Percentiles rank a stretch among this genome's conserved stretches.
Conservation (phyloP, 2,113 vertebrate species). For the Eubucco bourcierii region DNA sequence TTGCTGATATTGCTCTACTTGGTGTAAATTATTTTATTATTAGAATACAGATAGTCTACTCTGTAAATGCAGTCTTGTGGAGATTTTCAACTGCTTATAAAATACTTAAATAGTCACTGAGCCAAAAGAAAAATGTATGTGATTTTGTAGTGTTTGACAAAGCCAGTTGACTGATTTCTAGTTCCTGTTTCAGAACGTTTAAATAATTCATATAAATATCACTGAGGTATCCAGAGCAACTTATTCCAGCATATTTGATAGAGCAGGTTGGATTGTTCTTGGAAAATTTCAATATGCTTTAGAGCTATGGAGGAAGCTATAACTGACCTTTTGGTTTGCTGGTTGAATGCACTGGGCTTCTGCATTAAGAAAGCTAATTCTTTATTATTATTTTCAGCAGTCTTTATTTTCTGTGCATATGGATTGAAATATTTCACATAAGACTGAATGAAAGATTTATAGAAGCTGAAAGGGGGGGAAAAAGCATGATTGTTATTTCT, state of each 20-base stretch:
- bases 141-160: neutral
- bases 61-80: neutral
- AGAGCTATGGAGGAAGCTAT: neutral
- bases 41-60: neutral
- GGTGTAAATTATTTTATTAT: neutral
- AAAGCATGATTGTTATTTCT: neutral
- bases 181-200: neutral
- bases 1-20: neutral
- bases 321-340: neutral
- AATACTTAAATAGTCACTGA: neutral
- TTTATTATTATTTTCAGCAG: neutral
- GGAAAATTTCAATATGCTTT: neutral
- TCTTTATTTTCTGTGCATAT: neutral
- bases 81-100: neutral
- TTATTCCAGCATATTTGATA: neutral
- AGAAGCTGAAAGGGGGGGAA: neutral
- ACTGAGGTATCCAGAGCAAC: neutral
- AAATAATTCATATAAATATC: neutral
- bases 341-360: neutral
- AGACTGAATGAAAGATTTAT: neutral
- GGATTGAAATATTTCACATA: neutral
- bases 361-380: neutral
- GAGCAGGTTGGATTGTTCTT: neutral
- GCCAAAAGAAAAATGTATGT: neutral
- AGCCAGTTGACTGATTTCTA: neutral